These are phyloP conservation scores for Nerophis lumbriciformis DNA, from an alignment of 2,113 vertebrate species.

Conservation along the genomic window DNA sequence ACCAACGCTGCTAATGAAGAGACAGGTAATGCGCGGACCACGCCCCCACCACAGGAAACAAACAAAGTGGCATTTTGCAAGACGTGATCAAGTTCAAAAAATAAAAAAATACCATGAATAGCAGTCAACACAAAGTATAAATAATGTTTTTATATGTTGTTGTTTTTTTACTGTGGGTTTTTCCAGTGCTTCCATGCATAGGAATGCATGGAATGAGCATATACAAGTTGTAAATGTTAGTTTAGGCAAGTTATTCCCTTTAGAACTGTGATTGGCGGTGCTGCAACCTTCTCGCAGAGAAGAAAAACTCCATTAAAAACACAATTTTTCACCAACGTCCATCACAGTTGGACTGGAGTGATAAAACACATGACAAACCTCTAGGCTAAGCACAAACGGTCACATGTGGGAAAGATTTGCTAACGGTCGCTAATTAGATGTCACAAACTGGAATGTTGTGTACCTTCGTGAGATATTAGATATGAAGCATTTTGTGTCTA, in stretches of 20 bases:
- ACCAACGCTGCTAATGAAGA: no score
- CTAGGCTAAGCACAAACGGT: conserved; percentile 1
- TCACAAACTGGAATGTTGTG: conserved; percentile 11
- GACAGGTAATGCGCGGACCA: no score
- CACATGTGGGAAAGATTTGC: conserved; percentile 10
- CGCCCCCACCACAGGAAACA: no score
- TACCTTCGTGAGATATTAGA: conserved; percentile 12
- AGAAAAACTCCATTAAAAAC: conserved; percentile 56
- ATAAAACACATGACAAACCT: conserved; percentile 9
- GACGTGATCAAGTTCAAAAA: no score
- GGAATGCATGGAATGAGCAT: neutral
- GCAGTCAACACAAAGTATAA: no score
- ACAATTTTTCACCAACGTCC: conserved; percentile 8
- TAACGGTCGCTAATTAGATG: conserved; percentile 11
- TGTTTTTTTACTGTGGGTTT: no score
- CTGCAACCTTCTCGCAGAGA: conserved; percentile 83
- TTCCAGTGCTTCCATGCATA: no score
- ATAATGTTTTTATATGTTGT: no score
- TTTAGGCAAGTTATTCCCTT: neutral
- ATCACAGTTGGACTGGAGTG: conserved; percentile 8
- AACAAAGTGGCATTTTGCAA: no score
- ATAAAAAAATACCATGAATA: no score
- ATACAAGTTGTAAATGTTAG: neutral
- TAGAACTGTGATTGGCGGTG: conserved; percentile 7
- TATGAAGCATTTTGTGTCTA: conserved; percentile 24